phyloP scores from a whole-genome alignment of 1,140 invertebrate species.

The Cryptotermes secundus region DNA sequence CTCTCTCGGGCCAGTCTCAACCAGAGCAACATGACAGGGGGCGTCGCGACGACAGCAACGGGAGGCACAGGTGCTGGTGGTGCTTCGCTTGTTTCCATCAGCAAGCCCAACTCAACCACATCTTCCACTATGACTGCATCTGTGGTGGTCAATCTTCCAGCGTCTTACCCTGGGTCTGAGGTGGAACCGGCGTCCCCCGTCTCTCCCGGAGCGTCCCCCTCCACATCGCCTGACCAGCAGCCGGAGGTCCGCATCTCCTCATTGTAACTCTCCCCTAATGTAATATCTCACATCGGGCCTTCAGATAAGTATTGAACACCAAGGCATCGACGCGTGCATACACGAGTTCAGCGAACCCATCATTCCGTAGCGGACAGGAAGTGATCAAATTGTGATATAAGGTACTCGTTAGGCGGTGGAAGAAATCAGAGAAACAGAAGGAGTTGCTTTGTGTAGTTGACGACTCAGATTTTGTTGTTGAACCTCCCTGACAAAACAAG shows the following conservation, averaged over 20 bases:
- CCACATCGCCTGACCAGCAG: conserved; percentile 41
- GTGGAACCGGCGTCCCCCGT: conserved; percentile 42
- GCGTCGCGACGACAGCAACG: conserved; percentile 27
- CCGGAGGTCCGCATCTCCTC: conserved; percentile 43
- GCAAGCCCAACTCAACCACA: conserved; percentile 45
- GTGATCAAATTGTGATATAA: not conserved
- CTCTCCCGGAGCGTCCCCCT: conserved; percentile 39
- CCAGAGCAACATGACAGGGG: conserved; percentile 34
- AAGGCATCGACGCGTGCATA: too few species aligned
- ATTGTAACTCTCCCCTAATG: conserved; percentile 9
- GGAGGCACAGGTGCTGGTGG: conserved; percentile 33
- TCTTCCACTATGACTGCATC: conserved; percentile 46
- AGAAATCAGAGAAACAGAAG: too few species aligned
- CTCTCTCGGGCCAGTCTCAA: conserved; percentile 41
- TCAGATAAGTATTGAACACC: too few species aligned
- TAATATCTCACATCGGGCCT: too few species aligned
- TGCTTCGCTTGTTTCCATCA: conserved; percentile 40
- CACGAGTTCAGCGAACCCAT: too few species aligned
- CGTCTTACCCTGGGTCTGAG: conserved; percentile 45
- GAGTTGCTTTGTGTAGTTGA: too few species aligned
- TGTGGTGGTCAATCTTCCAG: conserved; percentile 45
- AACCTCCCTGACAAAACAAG: too few species aligned
- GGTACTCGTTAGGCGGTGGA: too few species aligned
- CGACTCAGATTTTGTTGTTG: too few species aligned
- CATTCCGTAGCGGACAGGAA: too few species aligned